phyloP scores from a whole-genome alignment of 2,888 invertebrate species.

The Gerris lacustris region DNA sequence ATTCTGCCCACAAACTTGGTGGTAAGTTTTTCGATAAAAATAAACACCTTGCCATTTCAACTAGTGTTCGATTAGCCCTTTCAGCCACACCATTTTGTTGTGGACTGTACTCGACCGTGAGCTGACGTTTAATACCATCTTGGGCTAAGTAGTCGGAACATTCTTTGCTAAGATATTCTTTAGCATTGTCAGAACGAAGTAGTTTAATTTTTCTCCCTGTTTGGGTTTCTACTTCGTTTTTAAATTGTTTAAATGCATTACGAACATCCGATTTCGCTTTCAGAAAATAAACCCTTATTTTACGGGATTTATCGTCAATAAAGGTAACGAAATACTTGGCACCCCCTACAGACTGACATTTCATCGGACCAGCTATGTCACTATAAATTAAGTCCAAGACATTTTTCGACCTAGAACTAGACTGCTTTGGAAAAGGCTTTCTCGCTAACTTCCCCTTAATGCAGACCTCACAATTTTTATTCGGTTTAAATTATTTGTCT shows the following conservation, averaged over 20 bases:
- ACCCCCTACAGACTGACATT: conserved; percentile 9
- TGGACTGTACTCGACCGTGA: conserved; percentile 18
- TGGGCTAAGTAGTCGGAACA: conserved; percentile 14
- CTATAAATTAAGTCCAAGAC: conserved; percentile 12
- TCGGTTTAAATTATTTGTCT: too few relatives aligned
- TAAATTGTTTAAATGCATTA: conserved; percentile 16
- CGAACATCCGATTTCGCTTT: conserved; percentile 12
- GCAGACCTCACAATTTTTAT: too few relatives aligned
- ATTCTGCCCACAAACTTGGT: conserved; percentile 32
- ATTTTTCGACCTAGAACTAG: too few relatives aligned
- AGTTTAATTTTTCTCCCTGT: conserved; percentile 15
- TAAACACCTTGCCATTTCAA: conserved; percentile 31
- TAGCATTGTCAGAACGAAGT: conserved; percentile 17
- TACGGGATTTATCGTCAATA: background rate
- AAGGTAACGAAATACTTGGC: background rate
- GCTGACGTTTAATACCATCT: conserved; percentile 18
- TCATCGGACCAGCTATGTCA: conserved; percentile 13
- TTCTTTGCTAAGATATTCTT: conserved; percentile 17
- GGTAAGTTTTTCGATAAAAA: conserved; percentile 29
- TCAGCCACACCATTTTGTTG: conserved; percentile 23
- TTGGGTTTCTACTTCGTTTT: conserved; percentile 14
- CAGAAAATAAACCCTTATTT: conserved; percentile 13
- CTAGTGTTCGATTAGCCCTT: conserved; percentile 15
- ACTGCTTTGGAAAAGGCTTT: too few relatives aligned
- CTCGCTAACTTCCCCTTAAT: too few relatives aligned